Base-by-base conservation (phyloP, 2,797 vertebrate species). In the Enteromius radiatus region DNA sequence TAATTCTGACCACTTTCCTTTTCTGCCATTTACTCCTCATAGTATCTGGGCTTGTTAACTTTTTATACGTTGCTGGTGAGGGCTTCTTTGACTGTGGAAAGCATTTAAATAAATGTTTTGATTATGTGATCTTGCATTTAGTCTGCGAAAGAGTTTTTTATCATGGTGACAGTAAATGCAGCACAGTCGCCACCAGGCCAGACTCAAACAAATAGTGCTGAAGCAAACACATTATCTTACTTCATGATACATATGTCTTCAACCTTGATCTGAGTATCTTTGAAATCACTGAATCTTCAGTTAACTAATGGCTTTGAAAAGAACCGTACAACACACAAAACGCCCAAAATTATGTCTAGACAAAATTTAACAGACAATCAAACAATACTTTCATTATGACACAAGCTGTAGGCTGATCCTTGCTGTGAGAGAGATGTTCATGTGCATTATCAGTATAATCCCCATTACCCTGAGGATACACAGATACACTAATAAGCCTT, bases 401-500 rank as follows among this genome's bases (percentile, higher is more conserved):
- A 70, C 19, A 17, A 52, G 61, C 68, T 74, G 76, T 28, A 54
- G 67, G 76, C 68, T 56, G 45, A 80, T 79, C 26, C 19, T 54
- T 79, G 83, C 69, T 80, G 45, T 65, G 68, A 67, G 59, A 75
- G 49, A 85, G 75, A 74, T 69, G 80, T 78, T 86, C 79, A 83
- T 85, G 83, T 85, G 76, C 83, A 86, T 85, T 86, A 89, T 90
- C 85, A 75, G 84, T 83, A 70, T 91, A 90, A 90, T 88, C 88
- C 88, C 52, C 79, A 64, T 61, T 52, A 82, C 85, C 89, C 85
- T 21, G 77, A 89, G 89, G 86, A 88, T 79, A 84, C 73, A 45
- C 28, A 87, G 89, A 90, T 89, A 87, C 82, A 88, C 84, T 84
- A 88, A 88, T 91, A 89, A 89, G 85, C 82, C 84, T 83, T 88